Base-by-base conservation (phyloP, 2,888 invertebrate genomes). In the Drosophila prostipennis region DNA sequence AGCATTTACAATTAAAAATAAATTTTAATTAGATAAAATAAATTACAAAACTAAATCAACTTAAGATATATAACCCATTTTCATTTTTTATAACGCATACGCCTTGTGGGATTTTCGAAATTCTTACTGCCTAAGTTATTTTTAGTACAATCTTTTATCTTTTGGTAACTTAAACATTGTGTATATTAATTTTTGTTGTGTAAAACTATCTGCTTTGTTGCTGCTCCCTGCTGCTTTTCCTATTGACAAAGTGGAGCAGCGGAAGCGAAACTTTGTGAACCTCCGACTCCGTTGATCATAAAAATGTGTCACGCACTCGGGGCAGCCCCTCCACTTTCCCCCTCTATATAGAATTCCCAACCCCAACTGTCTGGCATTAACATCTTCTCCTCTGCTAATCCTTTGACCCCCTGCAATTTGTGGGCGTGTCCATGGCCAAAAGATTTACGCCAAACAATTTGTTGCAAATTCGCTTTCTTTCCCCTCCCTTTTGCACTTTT, bases 381-480 rank as follows among this genome's bases (percentile, higher is more conserved):
- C 45, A 64, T 72, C 34, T 61, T 43, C 36, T 37, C 14, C 51
- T 55, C 51, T 55, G 53, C 49, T 37, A 53, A 61, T 61, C 59
- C 51, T 36, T 32, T 37, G 32, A 42, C 43, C 61, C 46, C 26
- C 11, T 63, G 69, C 64, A 64, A 16, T 52, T 37, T 51, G 51
- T 67, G 68, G 63, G 63, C 65, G 68, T 46, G 46, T 43, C 40
- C 16, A 26, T 36, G 54, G 78, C 46, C 57, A 81, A 75, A 63
- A 72, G 80, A 80, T 87, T 87, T 83, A 80, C 84, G 79, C 72
- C 69, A 67, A 32, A 67, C 79, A 84, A 80, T 87, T 87, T 81
- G 87, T 87, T 81, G 56, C 68, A 73, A 78, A 77, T 79, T 81
- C 61, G 11, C n/a, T 40, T 14, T 23, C 37, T 34, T 10, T 7